Percentiles rank a stretch among this genome's conserved stretches.
These are phyloP conservation scores for Galagoides demidoff DNA, from an alignment of 2,797 vertebrate genomes.

Conservation along the genomic window DNA sequence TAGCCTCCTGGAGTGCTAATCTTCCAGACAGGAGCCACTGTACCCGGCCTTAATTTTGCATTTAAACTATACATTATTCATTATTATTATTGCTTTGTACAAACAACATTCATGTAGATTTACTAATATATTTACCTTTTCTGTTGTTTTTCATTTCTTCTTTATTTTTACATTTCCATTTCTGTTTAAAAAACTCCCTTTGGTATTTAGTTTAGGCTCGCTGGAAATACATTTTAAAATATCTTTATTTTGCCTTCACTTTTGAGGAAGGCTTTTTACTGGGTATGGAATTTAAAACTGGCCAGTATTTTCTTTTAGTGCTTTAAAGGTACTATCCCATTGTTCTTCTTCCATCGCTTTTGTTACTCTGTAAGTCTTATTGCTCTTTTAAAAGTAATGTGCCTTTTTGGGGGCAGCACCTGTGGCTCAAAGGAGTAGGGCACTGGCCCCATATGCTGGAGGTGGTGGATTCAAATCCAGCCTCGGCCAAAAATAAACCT, in stretches of 20 bases:
- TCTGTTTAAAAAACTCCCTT: not conserved
- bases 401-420: not conserved
- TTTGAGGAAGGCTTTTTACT: not conserved
- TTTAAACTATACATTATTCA: not conserved
- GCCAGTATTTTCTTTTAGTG: not conserved
- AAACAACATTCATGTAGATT: not conserved
- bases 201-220: not conserved
- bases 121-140: not conserved
- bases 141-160: not conserved
- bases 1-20: too few species aligned
- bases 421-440: too few species aligned
- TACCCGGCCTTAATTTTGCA: not conserved
- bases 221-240: not conserved
- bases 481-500: too few species aligned
- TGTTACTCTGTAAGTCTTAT: not conserved
- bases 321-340: not conserved
- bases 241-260: not conserved
- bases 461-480: too few species aligned
- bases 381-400: not conserved
- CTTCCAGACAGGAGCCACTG: too few species aligned
- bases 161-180: not conserved
- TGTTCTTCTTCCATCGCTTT: not conserved
- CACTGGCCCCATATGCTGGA: too few species aligned
- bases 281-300: not conserved
- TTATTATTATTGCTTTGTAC: not conserved